A percentile compares a stretch with the other conserved stretches of the same genome.
phyloP scores from a whole-genome alignment of 2,888 invertebrate genomes.

The Acleris holmiana region DNA sequence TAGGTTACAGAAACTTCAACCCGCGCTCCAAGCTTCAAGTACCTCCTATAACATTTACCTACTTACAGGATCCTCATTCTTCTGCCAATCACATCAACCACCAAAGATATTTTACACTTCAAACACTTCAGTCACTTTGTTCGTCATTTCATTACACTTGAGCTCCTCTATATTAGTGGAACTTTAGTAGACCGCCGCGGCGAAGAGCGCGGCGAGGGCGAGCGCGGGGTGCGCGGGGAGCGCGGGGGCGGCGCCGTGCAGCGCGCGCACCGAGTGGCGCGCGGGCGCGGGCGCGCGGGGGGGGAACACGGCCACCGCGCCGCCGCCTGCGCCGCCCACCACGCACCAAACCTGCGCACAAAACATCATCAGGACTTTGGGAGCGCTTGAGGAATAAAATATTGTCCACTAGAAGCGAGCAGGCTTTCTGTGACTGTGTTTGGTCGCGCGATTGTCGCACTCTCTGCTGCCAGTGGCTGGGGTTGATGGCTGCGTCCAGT shows the following conservation, averaged over 20 bases:
- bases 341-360: conserved; percentile 67
- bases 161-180: background rate
- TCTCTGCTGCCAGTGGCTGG: too few species aligned
- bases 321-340: conserved; percentile 57
- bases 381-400: too few species aligned
- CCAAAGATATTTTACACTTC: background rate
- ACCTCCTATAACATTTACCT: background rate
- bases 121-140: background rate
- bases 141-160: background rate
- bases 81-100: background rate
- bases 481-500: too few species aligned
- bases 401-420: too few species aligned
- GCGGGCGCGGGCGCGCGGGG: conserved; percentile 64
- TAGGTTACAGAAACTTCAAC: conserved; percentile 22
- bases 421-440: too few species aligned
- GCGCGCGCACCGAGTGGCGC: conserved; percentile 63
- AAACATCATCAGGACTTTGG: background rate
- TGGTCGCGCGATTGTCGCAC: too few species aligned
- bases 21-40: conserved; percentile 15
- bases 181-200: background rate
- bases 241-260: conserved; percentile 47
- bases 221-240: conserved; percentile 17
- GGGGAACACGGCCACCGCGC: conserved; percentile 73
- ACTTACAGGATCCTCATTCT: background rate
- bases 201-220: conserved; percentile 8